Percentiles rank a stretch among this genome's conserved stretches.
phyloP scores from a whole-genome alignment of 1,140 invertebrate genomes.

The Pygmarrhopalites habei region DNA sequence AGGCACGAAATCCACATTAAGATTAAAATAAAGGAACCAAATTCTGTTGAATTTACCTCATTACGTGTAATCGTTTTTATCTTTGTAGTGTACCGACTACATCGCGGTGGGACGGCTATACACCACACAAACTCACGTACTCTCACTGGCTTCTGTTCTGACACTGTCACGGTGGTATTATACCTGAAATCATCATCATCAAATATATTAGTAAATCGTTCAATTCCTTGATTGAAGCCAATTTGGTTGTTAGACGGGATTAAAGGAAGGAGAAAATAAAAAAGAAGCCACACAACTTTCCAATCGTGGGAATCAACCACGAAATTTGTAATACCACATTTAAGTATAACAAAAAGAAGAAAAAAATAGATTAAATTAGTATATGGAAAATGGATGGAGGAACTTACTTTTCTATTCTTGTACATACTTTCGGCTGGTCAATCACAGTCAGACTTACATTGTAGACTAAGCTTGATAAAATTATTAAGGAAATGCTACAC shows the following conservation, averaged over 20 bases:
- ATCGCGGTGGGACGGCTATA: constrained; percentile 70
- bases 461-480: neutral
- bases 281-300: no score
- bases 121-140: constrained; percentile 72
- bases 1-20: constrained; percentile 33
- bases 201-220: neutral
- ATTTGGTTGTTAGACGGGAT: no score
- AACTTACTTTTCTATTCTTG: constrained; percentile 31
- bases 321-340: no score
- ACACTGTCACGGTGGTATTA: constrained; percentile 60
- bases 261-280: no score
- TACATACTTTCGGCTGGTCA: constrained; percentile 31
- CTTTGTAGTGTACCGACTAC: constrained; percentile 73
- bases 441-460: constrained; percentile 10
- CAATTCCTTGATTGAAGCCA: no score
- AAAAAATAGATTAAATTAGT: no score
- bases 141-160: constrained; percentile 71
- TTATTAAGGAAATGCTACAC: no score
- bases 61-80: constrained; percentile 63
- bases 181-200: constrained; percentile 50
- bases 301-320: no score
- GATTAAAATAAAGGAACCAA: neutral
- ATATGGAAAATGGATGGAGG: no score
- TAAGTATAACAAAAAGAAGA: no score
- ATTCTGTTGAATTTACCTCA: constrained; percentile 45